These are phyloP conservation scores for Oligia latruncula DNA, from an alignment of 2,888 invertebrate species.

Conservation along the genomic window DNA sequence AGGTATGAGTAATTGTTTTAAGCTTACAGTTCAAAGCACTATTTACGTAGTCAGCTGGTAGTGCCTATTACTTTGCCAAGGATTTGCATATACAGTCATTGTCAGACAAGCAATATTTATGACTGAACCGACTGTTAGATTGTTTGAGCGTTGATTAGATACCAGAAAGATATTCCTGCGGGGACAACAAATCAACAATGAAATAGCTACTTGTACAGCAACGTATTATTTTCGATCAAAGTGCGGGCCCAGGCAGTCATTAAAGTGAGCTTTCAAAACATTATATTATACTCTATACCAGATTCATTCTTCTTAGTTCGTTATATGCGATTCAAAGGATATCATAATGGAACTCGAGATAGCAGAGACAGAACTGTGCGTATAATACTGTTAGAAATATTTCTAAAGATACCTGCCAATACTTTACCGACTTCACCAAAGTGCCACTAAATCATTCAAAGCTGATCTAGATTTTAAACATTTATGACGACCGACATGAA, in stretches of 20 bases:
- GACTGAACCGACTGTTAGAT: slow-evolving; percentile 22
- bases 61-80: slow-evolving; percentile 39
- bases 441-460: slow-evolving; percentile 28
- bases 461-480: slow-evolving; percentile 31
- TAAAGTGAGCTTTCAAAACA: neutral
- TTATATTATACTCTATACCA: neutral
- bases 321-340: neutral
- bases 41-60: slow-evolving; percentile 49
- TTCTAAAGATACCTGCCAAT: neutral
- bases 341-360: neutral
- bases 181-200: slow-evolving; percentile 12
- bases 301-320: too few relatives aligned
- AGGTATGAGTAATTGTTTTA: slow-evolving; percentile 58
- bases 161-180: slow-evolving; percentile 12
- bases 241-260: neutral
- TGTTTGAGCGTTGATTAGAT: slow-evolving; percentile 39
- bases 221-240: neutral
- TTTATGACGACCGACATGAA: slow-evolving; percentile 22
- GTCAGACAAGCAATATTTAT: slow-evolving; percentile 39
- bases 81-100: slow-evolving; percentile 58
- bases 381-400: slow-evolving; percentile 3
- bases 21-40: slow-evolving; percentile 28
- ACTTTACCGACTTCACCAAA: slow-evolving; percentile 9
- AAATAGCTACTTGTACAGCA: slow-evolving; percentile 14
- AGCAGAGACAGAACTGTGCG: neutral